Evolutionary conservation across 1,140 invertebrate species (phyloP), one percentile per base, ranked within the genome.

Genomic region (Caenorhabditis latens): DNA sequence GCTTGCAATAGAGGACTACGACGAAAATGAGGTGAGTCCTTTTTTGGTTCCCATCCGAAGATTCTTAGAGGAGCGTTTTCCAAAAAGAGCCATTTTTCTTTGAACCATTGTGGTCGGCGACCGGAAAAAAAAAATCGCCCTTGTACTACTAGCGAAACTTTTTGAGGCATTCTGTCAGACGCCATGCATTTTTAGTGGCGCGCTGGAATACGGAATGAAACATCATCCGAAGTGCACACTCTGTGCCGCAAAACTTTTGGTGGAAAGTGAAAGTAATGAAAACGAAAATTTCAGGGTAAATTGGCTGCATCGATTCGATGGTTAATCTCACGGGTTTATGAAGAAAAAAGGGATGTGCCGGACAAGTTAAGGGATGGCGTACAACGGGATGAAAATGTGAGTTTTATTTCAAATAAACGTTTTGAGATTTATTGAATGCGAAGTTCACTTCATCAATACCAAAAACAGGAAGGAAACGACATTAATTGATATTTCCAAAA

Each of bases 221-320:
- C 55, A 65, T 61, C 83, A 61, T 48, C 43, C 4, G 13, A 65
- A 61, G 83, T 58, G 32, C 83, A 65, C 46, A 24, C 24, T 19
- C 21, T 13, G 42, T 55, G 43, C 13, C 57, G n/a, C 4, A 16
- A 57, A 53, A 53, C 21, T 21, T 19, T 53, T 79, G 71, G 42
- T n/a, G 42, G 21, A 46, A 79, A 19, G 21, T 13, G 13, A 11
- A 83, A 84, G 9, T 40, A 11, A 63, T 58, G 13, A 65, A 16
- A 24, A 61, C 93, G 93, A 93, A 93, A 94, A 91, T 95, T 95
- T 55, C 95, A 99, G 97, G 97, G 97, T 90, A 98, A 98, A 94
- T 96, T 98, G 93, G 95, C 96, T 94, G 96, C 97, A 91, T 98
- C 97, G 91, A 95, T 99, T 91, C 96, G 97, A 95, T 99, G 97